Evolutionary conservation across 2,113 vertebrate species (phyloP).

Genomic region (Oncorhynchus nerka): DNA sequence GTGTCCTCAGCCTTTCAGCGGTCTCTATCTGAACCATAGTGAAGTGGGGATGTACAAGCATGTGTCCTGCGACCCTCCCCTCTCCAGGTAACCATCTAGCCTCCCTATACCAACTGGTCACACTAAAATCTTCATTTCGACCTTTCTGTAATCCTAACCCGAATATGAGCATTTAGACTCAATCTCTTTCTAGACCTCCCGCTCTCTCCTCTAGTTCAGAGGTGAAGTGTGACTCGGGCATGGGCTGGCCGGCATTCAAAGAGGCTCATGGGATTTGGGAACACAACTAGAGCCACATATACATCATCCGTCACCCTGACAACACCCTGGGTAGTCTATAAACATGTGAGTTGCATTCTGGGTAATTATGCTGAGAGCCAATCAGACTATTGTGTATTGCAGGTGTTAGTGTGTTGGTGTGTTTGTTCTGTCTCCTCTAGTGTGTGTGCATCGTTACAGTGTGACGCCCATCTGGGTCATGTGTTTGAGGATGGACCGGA

Average conservation of each 20-base stretch:
- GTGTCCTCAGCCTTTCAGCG: conserved; percentile 84
- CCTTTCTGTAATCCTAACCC: too few relatives aligned
- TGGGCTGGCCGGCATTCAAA: conserved; percentile 85
- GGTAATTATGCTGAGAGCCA: neutral
- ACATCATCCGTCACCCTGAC: conserved; percentile 76
- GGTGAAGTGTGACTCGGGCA: conserved; percentile 85
- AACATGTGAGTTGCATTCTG: conserved; percentile 74
- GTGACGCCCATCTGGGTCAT: conserved; percentile 87
- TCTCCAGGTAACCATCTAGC: conserved; percentile 81
- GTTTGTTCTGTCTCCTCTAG: conserved; percentile 4
- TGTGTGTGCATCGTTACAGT: conserved; percentile 65
- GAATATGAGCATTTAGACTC: too few relatives aligned
- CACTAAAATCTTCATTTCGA: too few relatives aligned
- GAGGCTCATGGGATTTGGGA: conserved; percentile 81
- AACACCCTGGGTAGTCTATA: conserved; percentile 82
- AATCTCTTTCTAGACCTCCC: neutral
- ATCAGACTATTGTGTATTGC: too few relatives aligned
- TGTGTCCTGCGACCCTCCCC: conserved; percentile 81
- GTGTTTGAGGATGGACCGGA: conserved; percentile 87
- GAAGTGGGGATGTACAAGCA: conserved; percentile 84
- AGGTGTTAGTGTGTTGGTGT: neutral
- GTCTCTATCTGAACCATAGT: conserved; percentile 80
- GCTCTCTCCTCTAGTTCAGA: conserved; percentile 75
- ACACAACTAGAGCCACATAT: conserved; percentile 79
- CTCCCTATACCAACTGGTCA: neutral